Base-by-base conservation (phyloP, 2,888 invertebrate species). In the Himalopsyche tibetana region DNA sequence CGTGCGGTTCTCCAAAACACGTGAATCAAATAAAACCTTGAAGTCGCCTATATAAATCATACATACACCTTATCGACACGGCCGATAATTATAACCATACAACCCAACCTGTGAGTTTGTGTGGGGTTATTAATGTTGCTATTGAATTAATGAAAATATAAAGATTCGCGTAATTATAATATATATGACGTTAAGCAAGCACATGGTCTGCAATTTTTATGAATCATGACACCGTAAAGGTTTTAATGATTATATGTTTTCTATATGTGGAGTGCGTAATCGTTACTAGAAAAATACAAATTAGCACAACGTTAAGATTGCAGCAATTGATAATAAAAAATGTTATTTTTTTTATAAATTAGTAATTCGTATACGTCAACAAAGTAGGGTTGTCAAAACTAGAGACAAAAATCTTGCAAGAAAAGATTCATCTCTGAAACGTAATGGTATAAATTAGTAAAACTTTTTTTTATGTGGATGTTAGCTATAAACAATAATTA, bases 91-190 rank as follows among this genome's bases (percentile, higher is more conserved):
- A 63, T 63, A 63, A 19, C 63, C 63, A 63, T 63, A 28, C 19
- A 63, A 19, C 19, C 4, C 63, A 63, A 19, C 19, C 4, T 63
- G 63, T 9, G 63, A 19, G 19, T 63, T 74, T 38, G 12, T 74
- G 74, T 74, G 36, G 74, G 74, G 38, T 74, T 38, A 15, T 74
- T 74, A 15, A 19, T 11, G 6, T 36, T 74, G 74, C 28, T 74
- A 74, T 36, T 36, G 28, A 74, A 74, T 63, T 74, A 38, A 74
- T 74, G 28, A 74, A 38, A 74, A 5, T 38, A 74, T 74, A 74
- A 69, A 74, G 74, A 74, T 63, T 63, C n/a, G 63, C 9, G 19
- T 63, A 63, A 63, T 28, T 40, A 80, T 38, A 38, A 5, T 11
- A 80, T 38, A 6, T 51, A 12, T 5, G 51, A 51, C n/a, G 17